A percentile compares a stretch with the other conserved stretches of the same genome.
Evolutionary conservation across 2,113 vertebrate genomes (phyloP).

Genomic region (Sapajus apella): DNA sequence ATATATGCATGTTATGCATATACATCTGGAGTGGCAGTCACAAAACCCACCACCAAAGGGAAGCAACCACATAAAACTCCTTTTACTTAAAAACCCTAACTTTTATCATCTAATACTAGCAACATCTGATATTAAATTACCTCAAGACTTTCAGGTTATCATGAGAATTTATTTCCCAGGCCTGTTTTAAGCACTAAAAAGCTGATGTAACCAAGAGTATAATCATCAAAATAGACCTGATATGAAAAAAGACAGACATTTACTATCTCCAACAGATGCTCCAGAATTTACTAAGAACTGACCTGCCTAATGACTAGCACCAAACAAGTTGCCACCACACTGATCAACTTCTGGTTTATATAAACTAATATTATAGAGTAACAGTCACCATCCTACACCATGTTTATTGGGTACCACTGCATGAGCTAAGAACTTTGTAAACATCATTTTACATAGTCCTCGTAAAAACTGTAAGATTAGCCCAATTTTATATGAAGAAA

Average conservation of each 20-base stretch:
- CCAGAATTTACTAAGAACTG: conserved; percentile 29
- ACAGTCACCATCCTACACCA: not conserved
- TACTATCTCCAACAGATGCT: not conserved
- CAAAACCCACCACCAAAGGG: conserved; percentile 16
- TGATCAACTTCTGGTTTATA: not conserved
- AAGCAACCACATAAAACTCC: conserved; percentile 22
- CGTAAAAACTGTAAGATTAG: not conserved
- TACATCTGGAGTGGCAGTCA: not conserved
- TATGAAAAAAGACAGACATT: not conserved
- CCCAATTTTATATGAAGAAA: conserved; percentile 39
- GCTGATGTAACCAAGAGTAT: conserved; percentile 10
- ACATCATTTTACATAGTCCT: not conserved
- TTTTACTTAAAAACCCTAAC: conserved; percentile 43
- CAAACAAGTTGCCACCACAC: not conserved
- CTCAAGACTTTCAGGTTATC: not conserved
- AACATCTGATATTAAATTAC: not conserved
- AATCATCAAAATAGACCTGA: not conserved
- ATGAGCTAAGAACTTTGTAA: not conserved
- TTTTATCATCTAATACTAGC: not conserved
- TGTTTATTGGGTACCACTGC: not conserved
- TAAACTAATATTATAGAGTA: not conserved
- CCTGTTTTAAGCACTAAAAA: not conserved
- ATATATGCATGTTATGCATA: too few species aligned
- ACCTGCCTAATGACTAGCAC: not conserved
- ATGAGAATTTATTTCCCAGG: not conserved